Evolutionary conservation across 2,797 vertebrate genomes (phyloP).

Genomic region (Hydrophis major): DNA sequence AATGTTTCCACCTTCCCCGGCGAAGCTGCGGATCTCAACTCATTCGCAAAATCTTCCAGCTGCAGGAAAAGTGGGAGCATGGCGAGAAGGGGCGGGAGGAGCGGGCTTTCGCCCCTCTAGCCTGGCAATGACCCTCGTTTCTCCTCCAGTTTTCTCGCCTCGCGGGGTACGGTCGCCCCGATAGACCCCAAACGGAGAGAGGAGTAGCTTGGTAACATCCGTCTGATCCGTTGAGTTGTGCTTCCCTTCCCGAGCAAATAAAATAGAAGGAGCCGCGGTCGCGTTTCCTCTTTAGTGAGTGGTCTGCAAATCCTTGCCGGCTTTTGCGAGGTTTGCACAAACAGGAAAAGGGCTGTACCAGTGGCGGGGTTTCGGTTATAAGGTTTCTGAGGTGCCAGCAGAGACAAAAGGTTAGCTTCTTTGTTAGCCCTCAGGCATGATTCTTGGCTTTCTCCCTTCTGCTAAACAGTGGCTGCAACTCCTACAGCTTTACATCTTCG

Average conservation of each 20-base stretch:
- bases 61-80: neutral
- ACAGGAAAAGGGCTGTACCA: constrained; percentile 12
- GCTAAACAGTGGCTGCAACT: neutral
- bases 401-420: neutral
- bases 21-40: neutral
- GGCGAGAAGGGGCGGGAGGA: neutral
- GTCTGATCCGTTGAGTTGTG: neutral
- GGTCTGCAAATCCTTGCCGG: neutral
- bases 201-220: neutral
- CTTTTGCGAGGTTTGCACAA: neutral
- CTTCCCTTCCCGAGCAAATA: neutral
- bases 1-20: neutral
- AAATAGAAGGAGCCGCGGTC: neutral
- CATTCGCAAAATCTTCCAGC: too few species aligned
- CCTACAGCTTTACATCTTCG: constrained; percentile 28
- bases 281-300: neutral
- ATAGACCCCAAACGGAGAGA: neutral
- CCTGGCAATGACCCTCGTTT: neutral
- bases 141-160: neutral
- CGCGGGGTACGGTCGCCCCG: neutral
- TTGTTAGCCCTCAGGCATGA: neutral
- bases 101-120: accelerated
- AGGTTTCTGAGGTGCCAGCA: neutral
- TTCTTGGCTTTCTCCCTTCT: neutral
- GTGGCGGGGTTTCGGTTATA: accelerated